Evolutionary conservation across 1,140 invertebrate genomes (phyloP).

Genomic region (Protaetia brevitarsis): DNA sequence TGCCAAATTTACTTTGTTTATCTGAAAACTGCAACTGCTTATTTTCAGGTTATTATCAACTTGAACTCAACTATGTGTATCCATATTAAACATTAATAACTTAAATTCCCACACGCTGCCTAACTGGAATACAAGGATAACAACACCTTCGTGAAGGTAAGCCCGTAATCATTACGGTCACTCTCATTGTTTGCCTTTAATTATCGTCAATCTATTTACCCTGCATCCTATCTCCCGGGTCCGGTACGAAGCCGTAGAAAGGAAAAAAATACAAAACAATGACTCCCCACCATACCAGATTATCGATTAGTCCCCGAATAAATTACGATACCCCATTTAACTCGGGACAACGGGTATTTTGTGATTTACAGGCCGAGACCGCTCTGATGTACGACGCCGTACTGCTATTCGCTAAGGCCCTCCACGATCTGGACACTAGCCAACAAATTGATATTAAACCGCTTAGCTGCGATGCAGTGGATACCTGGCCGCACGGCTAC

Average conservation of each 20-base stretch:
- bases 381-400: constrained; percentile 96
- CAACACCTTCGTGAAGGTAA: constrained; percentile 68
- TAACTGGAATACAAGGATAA: constrained; percentile 54
- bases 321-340: too few species aligned
- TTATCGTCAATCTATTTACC: not conserved
- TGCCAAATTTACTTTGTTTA: too few species aligned
- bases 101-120: not conserved
- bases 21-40: not conserved
- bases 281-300: too few species aligned
- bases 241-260: too few species aligned
- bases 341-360: not conserved
- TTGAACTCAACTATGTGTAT: not conserved
- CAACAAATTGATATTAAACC: constrained; percentile 86
- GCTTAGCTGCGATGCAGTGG: constrained; percentile 82
- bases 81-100: not conserved
- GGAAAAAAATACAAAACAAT: too few species aligned
- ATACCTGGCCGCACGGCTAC: constrained; percentile 92
- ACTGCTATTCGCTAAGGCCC: constrained; percentile 86
- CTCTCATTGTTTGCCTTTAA: constrained; percentile 1
- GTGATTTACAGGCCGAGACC: constrained; percentile 77
- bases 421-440: constrained; percentile 85
- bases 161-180: constrained; percentile 30
- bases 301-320: too few species aligned
- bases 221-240: not conserved
- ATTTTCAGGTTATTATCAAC: not conserved